These are phyloP conservation scores for Pentalonia nigronervosa DNA, from an alignment of 1,140 invertebrate genomes.

Conservation along the genomic window DNA sequence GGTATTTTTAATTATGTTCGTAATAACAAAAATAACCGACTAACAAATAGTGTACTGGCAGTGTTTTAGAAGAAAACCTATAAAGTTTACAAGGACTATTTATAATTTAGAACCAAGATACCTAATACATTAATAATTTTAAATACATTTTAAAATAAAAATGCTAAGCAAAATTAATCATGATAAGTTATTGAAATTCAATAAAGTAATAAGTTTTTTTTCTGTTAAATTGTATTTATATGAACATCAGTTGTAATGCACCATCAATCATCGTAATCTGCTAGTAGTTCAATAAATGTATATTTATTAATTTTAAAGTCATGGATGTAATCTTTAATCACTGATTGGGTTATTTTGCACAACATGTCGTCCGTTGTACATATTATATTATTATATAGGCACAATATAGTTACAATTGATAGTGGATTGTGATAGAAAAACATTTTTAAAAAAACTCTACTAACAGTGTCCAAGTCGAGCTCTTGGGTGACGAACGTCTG, in stretches of 20 bases:
- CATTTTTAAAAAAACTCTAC: not conserved
- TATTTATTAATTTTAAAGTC: not conserved
- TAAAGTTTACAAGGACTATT: too few species aligned
- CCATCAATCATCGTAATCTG: not conserved
- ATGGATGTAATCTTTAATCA: not conserved
- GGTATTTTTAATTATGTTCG: too few species aligned
- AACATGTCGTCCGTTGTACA: not conserved
- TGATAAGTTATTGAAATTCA: not conserved
- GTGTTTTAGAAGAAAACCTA: too few species aligned
- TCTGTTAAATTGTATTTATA: not conserved
- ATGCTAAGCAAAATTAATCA: too few species aligned
- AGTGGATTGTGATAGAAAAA: not conserved
- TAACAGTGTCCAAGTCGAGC: conserved; percentile 17
- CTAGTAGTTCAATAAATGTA: not conserved
- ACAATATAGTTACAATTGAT: not conserved
- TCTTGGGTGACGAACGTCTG: not conserved
- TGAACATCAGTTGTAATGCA: not conserved
- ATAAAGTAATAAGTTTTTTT: not conserved
- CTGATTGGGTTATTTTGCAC: not conserved
- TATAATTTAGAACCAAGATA: too few species aligned
- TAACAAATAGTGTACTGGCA: too few species aligned
- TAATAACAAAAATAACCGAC: too few species aligned
- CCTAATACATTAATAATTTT: not conserved
- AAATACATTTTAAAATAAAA: too few species aligned
- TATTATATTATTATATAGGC: not conserved